A percentile compares a stretch with the other conserved stretches of the same genome.
Conservation (phyloP, 2,797 vertebrate species). For the Schizothorax lantsangensis region DNA sequence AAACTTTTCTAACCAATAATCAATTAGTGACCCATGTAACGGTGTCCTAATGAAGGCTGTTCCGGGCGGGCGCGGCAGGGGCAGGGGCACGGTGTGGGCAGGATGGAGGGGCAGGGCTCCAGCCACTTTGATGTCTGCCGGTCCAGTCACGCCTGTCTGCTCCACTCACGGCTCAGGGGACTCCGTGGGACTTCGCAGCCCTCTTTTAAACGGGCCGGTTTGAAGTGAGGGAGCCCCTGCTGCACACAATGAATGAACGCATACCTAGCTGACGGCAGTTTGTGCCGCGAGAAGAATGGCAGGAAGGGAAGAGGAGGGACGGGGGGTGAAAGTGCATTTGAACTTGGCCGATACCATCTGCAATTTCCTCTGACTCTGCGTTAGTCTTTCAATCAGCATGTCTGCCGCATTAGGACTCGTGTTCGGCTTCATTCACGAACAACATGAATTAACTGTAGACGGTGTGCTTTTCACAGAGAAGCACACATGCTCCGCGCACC, state of each 20-base stretch:
- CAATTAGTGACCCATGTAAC: constrained; percentile 30
- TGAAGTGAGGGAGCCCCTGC: constrained; percentile 74
- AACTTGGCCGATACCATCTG: constrained; percentile 65
- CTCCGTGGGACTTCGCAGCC: constrained; percentile 59
- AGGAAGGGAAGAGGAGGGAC: constrained; percentile 59
- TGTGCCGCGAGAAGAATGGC: constrained; percentile 65
- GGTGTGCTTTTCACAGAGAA: background rate
- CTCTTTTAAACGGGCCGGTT: constrained; percentile 62
- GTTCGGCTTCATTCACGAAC: constrained; percentile 16
- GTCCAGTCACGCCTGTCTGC: constrained; percentile 64
- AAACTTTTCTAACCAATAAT: background rate
- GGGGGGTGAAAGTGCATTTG: constrained; percentile 51
- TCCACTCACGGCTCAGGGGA: constrained; percentile 60
- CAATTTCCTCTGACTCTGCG: constrained; percentile 59
- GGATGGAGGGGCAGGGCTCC: constrained; percentile 37
- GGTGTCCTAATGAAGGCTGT: constrained; percentile 39
- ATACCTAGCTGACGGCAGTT: constrained; percentile 73
- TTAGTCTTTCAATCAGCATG: constrained; percentile 29
- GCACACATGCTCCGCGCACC: background rate
- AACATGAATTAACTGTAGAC: background rate
- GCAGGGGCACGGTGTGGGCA: constrained; percentile 35
- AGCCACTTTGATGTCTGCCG: constrained; percentile 63
- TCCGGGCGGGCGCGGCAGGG: constrained; percentile 18
- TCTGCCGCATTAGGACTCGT: constrained; percentile 62
- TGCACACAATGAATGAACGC: constrained; percentile 70